A percentile compares a stretch with the other conserved stretches of the same genome.
phyloP scores from a whole-genome alignment of 1,140 invertebrate species.

The Drosophila malerkotliana region DNA sequence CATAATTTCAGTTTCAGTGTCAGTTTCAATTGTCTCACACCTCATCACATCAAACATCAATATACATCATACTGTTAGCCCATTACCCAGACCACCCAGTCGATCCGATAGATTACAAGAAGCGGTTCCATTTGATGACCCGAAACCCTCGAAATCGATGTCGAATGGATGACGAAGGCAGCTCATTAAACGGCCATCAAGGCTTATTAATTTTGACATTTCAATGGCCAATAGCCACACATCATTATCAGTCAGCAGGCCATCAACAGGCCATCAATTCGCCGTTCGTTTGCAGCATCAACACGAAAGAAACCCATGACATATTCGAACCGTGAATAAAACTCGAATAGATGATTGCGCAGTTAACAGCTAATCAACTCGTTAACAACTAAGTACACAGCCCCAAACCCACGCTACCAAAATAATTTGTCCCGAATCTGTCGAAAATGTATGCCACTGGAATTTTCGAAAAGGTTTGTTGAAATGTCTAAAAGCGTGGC shows the following conservation, averaged over 20 bases:
- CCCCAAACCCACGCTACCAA: neutral
- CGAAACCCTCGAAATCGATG: constrained; percentile 16
- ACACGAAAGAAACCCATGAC: constrained; percentile 6
- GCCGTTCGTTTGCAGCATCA: constrained; percentile 24
- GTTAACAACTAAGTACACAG: constrained; percentile 36
- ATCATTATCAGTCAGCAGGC: constrained; percentile 59
- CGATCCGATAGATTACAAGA: constrained; percentile 19
- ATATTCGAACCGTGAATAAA: constrained; percentile 28
- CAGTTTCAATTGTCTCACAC: constrained; percentile 10
- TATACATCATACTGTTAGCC: neutral
- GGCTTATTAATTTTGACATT: constrained; percentile 73
- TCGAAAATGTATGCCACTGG: neutral
- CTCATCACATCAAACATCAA: constrained; percentile 4
- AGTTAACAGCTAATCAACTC: constrained; percentile 55
- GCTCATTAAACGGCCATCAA: constrained; percentile 61
- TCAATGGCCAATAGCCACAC: constrained; percentile 53
- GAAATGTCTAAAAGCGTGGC: neutral
- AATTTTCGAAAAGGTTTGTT: neutral
- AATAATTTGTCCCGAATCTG: neutral
- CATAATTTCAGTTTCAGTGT: neutral
- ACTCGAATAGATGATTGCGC: constrained; percentile 24
- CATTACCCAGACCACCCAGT: constrained; percentile 6
- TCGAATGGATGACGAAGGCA: constrained; percentile 18
- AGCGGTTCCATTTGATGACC: constrained; percentile 42
- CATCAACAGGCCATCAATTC: constrained; percentile 51